These are phyloP conservation scores for Chymomyza caudatula DNA, from an alignment of 2,888 invertebrate species.

Conservation along the genomic window DNA sequence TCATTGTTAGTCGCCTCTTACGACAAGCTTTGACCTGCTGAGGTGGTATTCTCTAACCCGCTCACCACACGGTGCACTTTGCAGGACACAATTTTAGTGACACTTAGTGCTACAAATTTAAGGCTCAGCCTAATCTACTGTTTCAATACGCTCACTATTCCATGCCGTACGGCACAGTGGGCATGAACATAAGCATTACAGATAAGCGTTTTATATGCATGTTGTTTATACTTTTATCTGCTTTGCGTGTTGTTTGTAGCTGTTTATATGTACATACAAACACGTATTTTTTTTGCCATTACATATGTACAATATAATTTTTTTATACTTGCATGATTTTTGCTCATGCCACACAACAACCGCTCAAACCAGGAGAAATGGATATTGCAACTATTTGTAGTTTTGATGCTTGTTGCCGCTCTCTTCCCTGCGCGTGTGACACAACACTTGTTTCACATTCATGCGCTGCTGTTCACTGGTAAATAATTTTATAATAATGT, in stretches of 20 bases:
- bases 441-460: slow-evolving; percentile 57
- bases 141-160: not conserved
- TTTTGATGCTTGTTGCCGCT: not conserved
- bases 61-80: no score
- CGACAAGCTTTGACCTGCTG: no score
- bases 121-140: not conserved
- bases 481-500: slow-evolving; percentile 69
- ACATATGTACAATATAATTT: not conserved
- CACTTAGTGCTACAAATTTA: no score
- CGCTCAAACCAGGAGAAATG: slow-evolving; percentile 79
- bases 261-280: not conserved
- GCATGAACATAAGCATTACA: not conserved
- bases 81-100: no score
- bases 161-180: not conserved
- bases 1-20: no score
- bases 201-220: not conserved
- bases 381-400: not conserved
- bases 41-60: no score
- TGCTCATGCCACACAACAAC: slow-evolving; percentile 75
- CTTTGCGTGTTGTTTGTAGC: not conserved
- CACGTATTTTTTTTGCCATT: not conserved
- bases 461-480: slow-evolving; percentile 71
- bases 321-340: not conserved
- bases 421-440: not conserved
- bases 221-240: not conserved